A percentile compares a stretch with the other conserved stretches of the same genome.
phyloP scores from a whole-genome alignment of 2,797 vertebrate species.

The Cossypha niveicapilla region DNA sequence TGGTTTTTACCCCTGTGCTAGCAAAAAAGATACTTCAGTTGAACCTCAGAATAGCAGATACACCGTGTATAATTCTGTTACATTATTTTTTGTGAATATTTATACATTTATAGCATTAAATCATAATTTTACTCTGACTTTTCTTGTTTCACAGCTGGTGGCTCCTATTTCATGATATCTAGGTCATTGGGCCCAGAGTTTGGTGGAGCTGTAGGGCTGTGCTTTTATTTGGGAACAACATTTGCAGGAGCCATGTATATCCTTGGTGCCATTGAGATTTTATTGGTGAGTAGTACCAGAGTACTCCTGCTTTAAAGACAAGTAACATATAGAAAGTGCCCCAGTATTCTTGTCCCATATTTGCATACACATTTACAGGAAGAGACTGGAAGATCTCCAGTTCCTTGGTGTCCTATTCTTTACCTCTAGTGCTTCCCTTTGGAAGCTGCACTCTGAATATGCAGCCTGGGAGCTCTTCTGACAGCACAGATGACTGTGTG shows the following conservation, averaged over 20 bases:
- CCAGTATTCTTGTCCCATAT: neutral
- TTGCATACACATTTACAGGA: neutral
- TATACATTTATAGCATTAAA: neutral
- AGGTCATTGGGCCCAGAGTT: slow-evolving; percentile 97
- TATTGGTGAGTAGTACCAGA: slow-evolving; percentile 84
- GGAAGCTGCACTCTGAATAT: neutral
- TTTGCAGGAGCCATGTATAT: slow-evolving; percentile 99
- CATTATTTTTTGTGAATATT: neutral
- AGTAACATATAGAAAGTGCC: neutral
- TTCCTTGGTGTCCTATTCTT: neutral
- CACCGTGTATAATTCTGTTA: neutral
- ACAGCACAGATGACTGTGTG: neutral
- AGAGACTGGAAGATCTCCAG: neutral
- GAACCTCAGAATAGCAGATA: neutral
- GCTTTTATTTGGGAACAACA: slow-evolving; percentile 97
- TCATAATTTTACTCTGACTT: neutral
- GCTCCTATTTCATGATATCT: slow-evolving; percentile 99
- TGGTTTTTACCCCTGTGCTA: neutral
- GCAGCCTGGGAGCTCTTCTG: neutral
- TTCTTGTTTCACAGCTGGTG: slow-evolving; percentile 83
- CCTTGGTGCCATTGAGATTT: slow-evolving; percentile 95
- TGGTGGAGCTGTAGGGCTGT: slow-evolving; percentile 95
- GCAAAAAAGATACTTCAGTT: neutral
- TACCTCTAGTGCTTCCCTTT: neutral
- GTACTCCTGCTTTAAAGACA: neutral